Evolutionary conservation across 2,888 invertebrate genomes (phyloP), one percentile per base, ranked within the genome.

Genomic region (Andrena trimmerana): DNA sequence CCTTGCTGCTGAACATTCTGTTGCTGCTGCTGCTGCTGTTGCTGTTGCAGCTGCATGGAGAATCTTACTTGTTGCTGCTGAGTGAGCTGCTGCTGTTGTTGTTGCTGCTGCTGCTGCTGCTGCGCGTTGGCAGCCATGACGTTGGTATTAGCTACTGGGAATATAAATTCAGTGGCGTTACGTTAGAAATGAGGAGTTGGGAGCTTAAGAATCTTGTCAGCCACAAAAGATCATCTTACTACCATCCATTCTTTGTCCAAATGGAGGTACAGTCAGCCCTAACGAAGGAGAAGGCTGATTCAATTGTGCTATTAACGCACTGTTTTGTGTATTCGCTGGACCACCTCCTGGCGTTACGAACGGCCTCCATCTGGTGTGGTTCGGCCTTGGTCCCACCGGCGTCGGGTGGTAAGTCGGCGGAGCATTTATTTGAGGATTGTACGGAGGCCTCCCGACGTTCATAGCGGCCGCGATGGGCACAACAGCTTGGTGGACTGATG

Each of bases 241-340:
- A 92, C 93, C 92, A 84, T 93, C 94, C 90, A 94, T 94, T 92
- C 95, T 92, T 90, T 95, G 94, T 72, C 91, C 93, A 87, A 95
- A 95, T 71, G 95, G 94, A 86, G 94, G 94, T 31, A 95, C 95
- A 66, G 92, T 93, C 7, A 94, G 90, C 7, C 95, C 94, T 84
- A 95, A 93, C 0, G 95, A 94, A 7, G 95, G 94, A 0, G 95
- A 95, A 1, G 96, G 96, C 85, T 95, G 95, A 0, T 95, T 95
- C 13, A 96, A 91, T 88, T 96, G 96, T 0, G 95, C 95, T 79
- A 96, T 95, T 2, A 96, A 93, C 2, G 96, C 95, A 86, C 95
- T 95, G 78, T 95, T 94, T 88, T 95, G 95, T 0, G 94, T 92
- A 27, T 94, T 94, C 65, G 87, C 86, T n/a, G 91, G 85, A 60